Conservation (phyloP, 2,888 invertebrate genomes). For the Tineola bisselliella region DNA sequence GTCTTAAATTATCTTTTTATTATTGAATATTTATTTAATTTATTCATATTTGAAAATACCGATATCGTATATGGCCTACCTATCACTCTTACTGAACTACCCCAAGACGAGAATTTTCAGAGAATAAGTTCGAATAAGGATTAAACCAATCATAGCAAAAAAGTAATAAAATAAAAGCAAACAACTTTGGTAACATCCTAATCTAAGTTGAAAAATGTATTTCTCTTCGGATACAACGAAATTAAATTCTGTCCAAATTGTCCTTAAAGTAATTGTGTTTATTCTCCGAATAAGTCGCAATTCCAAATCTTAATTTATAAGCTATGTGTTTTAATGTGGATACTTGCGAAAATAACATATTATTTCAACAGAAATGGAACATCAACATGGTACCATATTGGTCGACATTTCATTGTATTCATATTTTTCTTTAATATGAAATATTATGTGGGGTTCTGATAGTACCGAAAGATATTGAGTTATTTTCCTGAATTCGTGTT, state of each 20-base stretch:
- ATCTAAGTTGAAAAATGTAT: background rate
- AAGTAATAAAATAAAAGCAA: background rate
- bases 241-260: slow-evolving; percentile 8
- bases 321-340: background rate
- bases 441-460: too few species aligned
- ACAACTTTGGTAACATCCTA: background rate
- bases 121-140: too few species aligned
- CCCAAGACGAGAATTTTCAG: too few species aligned
- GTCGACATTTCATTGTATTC: too few species aligned
- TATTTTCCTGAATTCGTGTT: too few species aligned
- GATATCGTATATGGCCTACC: too few species aligned
- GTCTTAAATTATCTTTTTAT: too few species aligned
- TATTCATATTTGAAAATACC: too few species aligned
- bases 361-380: background rate
- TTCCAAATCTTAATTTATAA: background rate
- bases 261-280: background rate
- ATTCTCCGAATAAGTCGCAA: background rate
- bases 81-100: too few species aligned
- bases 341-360: background rate
- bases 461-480: too few species aligned
- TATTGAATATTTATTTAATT: too few species aligned
- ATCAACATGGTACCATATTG: background rate
- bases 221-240: background rate
- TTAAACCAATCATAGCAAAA: background rate
- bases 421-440: too few species aligned